Evolutionary conservation across 2,113 vertebrate genomes (phyloP).

Genomic region (Alexandromys fortis): DNA sequence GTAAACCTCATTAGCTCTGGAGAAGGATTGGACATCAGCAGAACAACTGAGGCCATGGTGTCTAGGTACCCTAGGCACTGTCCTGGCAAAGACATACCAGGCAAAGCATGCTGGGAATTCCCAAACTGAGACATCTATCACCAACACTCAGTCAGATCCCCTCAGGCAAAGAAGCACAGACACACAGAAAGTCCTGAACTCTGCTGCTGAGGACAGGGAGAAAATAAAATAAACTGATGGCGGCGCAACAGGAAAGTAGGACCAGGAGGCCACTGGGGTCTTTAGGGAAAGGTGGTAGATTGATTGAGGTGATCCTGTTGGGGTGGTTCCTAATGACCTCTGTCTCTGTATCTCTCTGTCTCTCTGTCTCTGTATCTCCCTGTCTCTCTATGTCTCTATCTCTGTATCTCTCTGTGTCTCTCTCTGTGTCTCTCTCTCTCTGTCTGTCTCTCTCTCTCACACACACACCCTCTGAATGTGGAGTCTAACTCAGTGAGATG

Average conservation of each 20-base stretch:
- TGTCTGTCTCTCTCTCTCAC: background rate
- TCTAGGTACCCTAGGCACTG: conserved; percentile 47
- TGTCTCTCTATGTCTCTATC: background rate
- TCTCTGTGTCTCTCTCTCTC: background rate
- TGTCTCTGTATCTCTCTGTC: no score
- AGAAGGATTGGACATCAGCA: background rate
- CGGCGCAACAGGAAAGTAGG: background rate
- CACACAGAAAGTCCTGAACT: conserved; percentile 54
- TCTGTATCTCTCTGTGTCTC: no score
- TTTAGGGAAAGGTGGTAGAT: background rate
- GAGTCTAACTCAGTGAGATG: background rate
- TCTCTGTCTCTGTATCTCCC: background rate
- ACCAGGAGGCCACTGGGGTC: background rate
- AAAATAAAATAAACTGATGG: conserved; percentile 24
- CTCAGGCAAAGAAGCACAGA: conserved; percentile 68
- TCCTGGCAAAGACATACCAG: conserved; percentile 49
- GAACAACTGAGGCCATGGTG: conserved; percentile 29
- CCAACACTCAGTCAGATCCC: conserved; percentile 63
- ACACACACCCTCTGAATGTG: background rate
- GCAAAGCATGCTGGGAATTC: conserved; percentile 76
- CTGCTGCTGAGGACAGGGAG: conserved; percentile 48
- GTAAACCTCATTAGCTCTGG: background rate
- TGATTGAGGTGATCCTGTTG: background rate
- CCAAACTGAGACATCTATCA: conserved; percentile 81
- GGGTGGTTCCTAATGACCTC: conserved; percentile 28